A percentile compares a stretch with the other conserved stretches of the same genome.
Evolutionary conservation across 2,113 vertebrate genomes (phyloP).

Genomic region (Chloropsis hardwickii): DNA sequence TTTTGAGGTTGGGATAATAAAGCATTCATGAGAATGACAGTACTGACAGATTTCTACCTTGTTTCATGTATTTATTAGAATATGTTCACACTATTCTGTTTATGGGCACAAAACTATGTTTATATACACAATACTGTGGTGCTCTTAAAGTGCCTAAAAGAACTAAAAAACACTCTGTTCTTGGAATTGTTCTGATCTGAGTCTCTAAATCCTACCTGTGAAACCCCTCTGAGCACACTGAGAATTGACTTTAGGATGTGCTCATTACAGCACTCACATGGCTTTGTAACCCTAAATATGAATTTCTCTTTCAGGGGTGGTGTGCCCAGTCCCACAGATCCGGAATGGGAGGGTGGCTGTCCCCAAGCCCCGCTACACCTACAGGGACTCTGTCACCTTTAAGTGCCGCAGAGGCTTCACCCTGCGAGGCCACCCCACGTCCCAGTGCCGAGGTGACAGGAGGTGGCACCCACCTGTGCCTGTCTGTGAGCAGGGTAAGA

Average conservation of each 20-base stretch:
- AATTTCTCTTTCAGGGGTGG: conserved; percentile 19
- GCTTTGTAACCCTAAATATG: fast-evolving
- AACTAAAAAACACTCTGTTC: neutral
- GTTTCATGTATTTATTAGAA: neutral
- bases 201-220: neutral
- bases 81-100: neutral
- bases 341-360: neutral
- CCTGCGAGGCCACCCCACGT: conserved; percentile 36
- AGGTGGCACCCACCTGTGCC: conserved; percentile 58
- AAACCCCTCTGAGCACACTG: neutral
- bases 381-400: conserved; percentile 46
- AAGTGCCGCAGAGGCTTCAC: conserved; percentile 49
- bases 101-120: neutral
- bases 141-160: neutral
- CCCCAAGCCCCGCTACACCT: neutral
- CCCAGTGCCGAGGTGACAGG: conserved; percentile 50
- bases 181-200: neutral
- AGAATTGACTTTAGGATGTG: neutral
- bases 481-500: conserved; percentile 61
- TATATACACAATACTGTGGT: too few species aligned
- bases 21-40: neutral
- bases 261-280: fast-evolving
- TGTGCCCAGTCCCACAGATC: conserved; percentile 3
- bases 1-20: neutral
- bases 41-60: neutral